Conservation (phyloP, 2,888 invertebrate genomes). For the Parnassius smintheus region DNA sequence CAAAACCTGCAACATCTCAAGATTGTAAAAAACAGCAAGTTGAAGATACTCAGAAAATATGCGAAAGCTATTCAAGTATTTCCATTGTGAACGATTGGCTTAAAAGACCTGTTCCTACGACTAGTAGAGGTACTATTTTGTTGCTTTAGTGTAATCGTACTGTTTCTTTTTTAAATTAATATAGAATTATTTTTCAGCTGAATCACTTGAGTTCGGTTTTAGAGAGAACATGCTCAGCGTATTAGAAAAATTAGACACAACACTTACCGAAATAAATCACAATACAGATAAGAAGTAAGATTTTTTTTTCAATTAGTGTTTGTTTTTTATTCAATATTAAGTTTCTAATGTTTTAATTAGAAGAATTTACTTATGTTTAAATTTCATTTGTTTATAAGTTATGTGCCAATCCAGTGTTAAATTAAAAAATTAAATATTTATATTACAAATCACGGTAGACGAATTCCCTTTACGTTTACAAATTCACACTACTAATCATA, state of each 20-base stretch:
- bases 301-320: not conserved
- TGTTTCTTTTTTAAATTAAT: conserved; percentile 5
- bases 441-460: no score
- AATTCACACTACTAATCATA: no score
- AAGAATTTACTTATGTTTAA: no score
- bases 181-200: conserved; percentile 35
- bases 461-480: no score
- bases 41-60: conserved; percentile 25
- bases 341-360: no score
- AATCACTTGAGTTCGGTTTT: conserved; percentile 29
- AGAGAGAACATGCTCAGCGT: conserved; percentile 46
- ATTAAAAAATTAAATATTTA: no score
- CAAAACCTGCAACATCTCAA: conserved; percentile 9
- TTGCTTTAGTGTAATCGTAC: not conserved
- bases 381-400: no score
- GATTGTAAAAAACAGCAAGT: conserved; percentile 37
- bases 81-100: conserved; percentile 57
- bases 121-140: conserved; percentile 36
- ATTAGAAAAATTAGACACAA: conserved; percentile 58
- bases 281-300: conserved; percentile 53
- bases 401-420: no score
- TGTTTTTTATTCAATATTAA: not conserved
- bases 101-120: conserved; percentile 37
- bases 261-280: conserved; percentile 52
- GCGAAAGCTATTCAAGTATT: conserved; percentile 39